phyloP scores from a whole-genome alignment of 35 echinoderm and acorn worm genomes.

The Ptychodera flava region DNA sequence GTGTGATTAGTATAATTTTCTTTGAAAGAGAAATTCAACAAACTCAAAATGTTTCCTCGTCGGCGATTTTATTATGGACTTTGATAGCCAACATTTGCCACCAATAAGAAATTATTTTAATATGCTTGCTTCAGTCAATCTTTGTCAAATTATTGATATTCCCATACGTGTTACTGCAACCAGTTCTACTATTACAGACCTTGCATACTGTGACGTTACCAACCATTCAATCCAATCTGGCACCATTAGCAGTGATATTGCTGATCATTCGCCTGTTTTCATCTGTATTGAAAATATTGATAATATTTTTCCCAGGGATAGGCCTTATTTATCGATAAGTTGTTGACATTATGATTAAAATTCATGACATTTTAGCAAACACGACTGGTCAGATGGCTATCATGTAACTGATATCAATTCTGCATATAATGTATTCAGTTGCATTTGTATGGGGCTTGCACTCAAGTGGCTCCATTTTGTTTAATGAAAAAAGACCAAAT shows the following conservation, averaged over 20 bases:
- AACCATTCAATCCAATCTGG: not conserved
- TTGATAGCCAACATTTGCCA: too few relatives aligned
- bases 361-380: not conserved
- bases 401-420: not conserved
- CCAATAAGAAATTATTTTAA: too few relatives aligned
- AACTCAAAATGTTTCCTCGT: too few relatives aligned
- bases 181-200: not conserved
- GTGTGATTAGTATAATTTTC: too few relatives aligned
- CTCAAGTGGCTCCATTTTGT: not conserved
- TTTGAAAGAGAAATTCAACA: too few relatives aligned
- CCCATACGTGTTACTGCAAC: not conserved
- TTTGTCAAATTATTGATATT: not conserved
- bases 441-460: not conserved
- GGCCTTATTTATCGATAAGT: not conserved
- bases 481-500: not conserved
- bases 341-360: not conserved
- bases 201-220: not conserved
- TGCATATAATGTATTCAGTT: not conserved
- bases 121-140: too few relatives aligned
- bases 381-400: conserved; percentile 4
- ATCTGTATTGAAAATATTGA: not conserved
- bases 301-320: not conserved
- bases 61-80: too few relatives aligned
- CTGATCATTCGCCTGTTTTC: not conserved
- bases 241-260: not conserved